phyloP scores from a whole-genome alignment of 1,140 invertebrate species.

The Temnothorax curvispinosus region DNA sequence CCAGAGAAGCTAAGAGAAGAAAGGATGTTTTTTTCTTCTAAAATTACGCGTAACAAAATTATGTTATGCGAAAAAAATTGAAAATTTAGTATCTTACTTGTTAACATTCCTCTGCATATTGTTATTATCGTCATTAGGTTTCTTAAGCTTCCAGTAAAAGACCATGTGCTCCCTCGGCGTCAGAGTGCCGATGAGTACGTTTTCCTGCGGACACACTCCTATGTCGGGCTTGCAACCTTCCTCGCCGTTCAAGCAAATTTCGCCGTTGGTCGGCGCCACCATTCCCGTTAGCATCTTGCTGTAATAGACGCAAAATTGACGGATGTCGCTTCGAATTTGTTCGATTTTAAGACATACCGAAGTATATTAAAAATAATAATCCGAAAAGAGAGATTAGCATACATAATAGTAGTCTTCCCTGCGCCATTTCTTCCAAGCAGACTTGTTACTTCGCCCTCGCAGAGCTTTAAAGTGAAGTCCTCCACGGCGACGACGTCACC shows the following conservation, averaged over 20 bases:
- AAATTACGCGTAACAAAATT: not conserved
- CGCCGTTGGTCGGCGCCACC: constrained; percentile 86
- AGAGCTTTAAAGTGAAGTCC: constrained; percentile 90
- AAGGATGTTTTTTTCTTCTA: not conserved
- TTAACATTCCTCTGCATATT: constrained; percentile 83
- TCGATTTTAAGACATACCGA: not conserved
- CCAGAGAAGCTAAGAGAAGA: not conserved
- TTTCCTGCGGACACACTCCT: constrained; percentile 94
- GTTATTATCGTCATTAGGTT: constrained; percentile 82
- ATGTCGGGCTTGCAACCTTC: constrained; percentile 84
- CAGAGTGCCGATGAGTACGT: constrained; percentile 92
- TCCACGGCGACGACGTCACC: constrained; percentile 87
- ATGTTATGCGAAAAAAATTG: not conserved
- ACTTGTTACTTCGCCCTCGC: constrained; percentile 88
- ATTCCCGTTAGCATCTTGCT: constrained; percentile 90
- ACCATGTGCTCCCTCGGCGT: constrained; percentile 93
- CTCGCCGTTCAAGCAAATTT: constrained; percentile 85
- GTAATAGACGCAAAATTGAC: constrained; percentile 59
- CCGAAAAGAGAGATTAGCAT: constrained; percentile 76
- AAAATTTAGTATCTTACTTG: constrained; percentile 78
- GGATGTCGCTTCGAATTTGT: not conserved
- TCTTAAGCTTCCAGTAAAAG: constrained; percentile 92
- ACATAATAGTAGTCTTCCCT: constrained; percentile 94
- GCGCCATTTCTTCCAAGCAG: constrained; percentile 94
- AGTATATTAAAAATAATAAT: not conserved